Base-by-base conservation (phyloP, 2,888 invertebrate genomes). In the Drosophila macrospina region DNA sequence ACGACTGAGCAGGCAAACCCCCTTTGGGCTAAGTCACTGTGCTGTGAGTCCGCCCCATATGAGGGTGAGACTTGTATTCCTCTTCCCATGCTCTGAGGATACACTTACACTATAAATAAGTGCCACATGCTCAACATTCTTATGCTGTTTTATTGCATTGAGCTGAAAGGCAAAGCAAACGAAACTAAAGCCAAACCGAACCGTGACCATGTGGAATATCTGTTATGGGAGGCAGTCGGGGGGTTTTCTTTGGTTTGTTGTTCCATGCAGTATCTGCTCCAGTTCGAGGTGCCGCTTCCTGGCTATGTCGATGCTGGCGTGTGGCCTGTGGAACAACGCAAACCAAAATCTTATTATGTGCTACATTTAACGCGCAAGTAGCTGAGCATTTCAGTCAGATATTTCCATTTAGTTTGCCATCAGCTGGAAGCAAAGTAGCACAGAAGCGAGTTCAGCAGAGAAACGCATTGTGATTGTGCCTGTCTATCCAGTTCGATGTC, bases 111-210 rank as follows among this genome's bases (percentile, higher is more conserved):
- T 74, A 84, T 85, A 84, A 78, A 87, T 84, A 87, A 87, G 69
- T 61, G 64, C 82, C 83, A 81, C 83, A 84, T 84, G 83, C 77
- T 71, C 82, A 85, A 81, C 83, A 87, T 81, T 87, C 82, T 76
- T 78, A 87, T 84, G 87, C 86, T 78, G 79, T 87, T 84, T 84
- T 84, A 84, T 84, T 84, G 82, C 83, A 82, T 52, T 85, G 73
- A 71, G 68, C 71, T 81, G 66, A 87, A 73, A 87, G 79, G 71
- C 85, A 74, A 70, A 62, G 65, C 44, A 72, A 67, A 45, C 61
- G 48, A 72, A 65, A 60, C 28, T 47, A 41, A 63, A 69, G 44
- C 26, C 47, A 77, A 51, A 44, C 36, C 64, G 44, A 64, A 48
- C 61, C 81, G 41, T 67, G 57, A 60, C 68, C 62, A 59, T 62